A percentile compares a stretch with the other conserved stretches of the same genome.
Conservation (phyloP, 1,140 invertebrate species). For the Macrostomum lignano region DNA sequence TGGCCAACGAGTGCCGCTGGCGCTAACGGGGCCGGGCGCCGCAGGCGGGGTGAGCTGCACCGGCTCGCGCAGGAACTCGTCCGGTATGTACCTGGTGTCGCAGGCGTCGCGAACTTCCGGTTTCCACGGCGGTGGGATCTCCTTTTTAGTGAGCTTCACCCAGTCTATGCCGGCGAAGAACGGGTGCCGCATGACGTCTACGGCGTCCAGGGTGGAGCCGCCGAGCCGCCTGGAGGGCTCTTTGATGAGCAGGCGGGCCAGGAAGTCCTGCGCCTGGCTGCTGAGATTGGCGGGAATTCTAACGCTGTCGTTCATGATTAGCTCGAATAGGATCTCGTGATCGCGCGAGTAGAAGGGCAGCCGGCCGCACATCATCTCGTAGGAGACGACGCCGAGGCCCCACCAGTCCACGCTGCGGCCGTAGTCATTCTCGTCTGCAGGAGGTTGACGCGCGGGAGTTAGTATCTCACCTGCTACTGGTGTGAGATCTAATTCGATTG, state of each 20-base stretch:
- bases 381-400: conserved; percentile 42
- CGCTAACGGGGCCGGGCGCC: too few relatives aligned
- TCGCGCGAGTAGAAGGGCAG: conserved; percentile 85
- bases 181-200: conserved; percentile 33
- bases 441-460: too few relatives aligned
- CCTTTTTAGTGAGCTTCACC: conserved; percentile 30
- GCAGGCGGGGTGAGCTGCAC: conserved; percentile 15
- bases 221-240: conserved; percentile 27
- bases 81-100: conserved; percentile 25
- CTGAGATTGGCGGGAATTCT: neutral
- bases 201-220: conserved; percentile 29
- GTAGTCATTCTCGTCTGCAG: conserved; percentile 83
- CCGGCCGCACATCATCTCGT: conserved; percentile 41
- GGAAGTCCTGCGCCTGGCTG: conserved; percentile 1
- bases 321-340: conserved; percentile 72
- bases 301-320: conserved; percentile 44
- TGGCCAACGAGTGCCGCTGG: too few relatives aligned
- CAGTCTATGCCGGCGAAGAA: conserved; percentile 35
- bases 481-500: too few relatives aligned
- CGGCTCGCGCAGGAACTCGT: conserved; percentile 20
- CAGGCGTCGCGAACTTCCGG: conserved; percentile 17
- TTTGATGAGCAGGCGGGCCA: conserved; percentile 6
- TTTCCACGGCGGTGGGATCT: conserved; percentile 21
- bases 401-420: conserved; percentile 42
- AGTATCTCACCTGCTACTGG: too few relatives aligned